Evolutionary conservation across 2,113 vertebrate genomes (phyloP), one percentile per base, ranked within the genome.

Genomic region (Dolichallabes microphthalmus): DNA sequence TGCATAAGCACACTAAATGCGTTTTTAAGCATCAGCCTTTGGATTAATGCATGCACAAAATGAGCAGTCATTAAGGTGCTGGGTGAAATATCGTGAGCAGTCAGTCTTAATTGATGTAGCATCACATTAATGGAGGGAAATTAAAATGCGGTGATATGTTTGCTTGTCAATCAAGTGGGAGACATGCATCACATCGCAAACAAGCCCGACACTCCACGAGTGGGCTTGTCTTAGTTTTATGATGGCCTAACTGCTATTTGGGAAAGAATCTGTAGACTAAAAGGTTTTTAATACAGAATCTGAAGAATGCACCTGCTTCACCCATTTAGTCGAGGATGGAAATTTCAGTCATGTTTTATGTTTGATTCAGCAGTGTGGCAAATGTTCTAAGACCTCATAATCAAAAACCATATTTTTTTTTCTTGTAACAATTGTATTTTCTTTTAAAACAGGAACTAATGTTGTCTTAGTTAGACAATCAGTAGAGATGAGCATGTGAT

Each of bases 1-100:
- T 78, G 76, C 93, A 92, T 89, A 91, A 90, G 92, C 90, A 90
- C 88, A 88, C 76, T 79, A 69, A 80, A 82, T 83, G 64, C 50
- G 45, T 45, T 83, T 84, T 68, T 77, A 82, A 85, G 85, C 87
- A 73, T 79, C 83, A 77, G 19, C 82, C 86, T 80, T 83, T 84
- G 88, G 77, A 89, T 93, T 89, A 88, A 94, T 83, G 69, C 50
- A 87, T 66, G 61, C 87, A 86, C 75, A 86, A 83, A 90, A 87
- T 82, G 80, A 82, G 82, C 53, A 64, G 1, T 86, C 78, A 83
- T 89, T 85, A 88, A 85, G 8, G 32, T 77, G 66, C 84, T 83
- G 75, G 30, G 86, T 88, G 86, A 69, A 82, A 82, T 86, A 76
- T 85, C 69, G 57, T 19, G 61, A 61, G 53, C 10, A 84, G 77